Conservation (phyloP, 2,113 vertebrate genomes). For the Sinosuthora webbiana region DNA sequence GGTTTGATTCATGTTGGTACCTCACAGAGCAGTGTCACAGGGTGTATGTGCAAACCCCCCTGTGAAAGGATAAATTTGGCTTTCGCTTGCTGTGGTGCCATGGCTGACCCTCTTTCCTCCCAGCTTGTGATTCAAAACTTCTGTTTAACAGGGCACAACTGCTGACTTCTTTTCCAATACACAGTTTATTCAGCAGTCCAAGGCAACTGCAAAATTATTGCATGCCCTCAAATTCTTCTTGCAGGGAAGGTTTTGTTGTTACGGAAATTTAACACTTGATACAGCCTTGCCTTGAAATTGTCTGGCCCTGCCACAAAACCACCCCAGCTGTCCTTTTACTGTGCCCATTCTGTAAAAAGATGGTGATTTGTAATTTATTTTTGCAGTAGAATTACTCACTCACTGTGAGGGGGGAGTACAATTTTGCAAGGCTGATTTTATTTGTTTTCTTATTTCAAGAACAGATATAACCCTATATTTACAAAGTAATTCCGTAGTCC, state of each 20-base stretch:
- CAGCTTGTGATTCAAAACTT: background rate
- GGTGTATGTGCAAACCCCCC: background rate
- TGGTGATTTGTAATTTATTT: background rate
- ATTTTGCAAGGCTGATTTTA: conserved; percentile 16
- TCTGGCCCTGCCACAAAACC: background rate
- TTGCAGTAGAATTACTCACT: background rate
- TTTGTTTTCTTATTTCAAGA: conserved; percentile 47
- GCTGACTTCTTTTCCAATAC: background rate
- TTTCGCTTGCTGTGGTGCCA: background rate
- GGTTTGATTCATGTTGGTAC: background rate
- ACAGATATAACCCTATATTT: conserved; percentile 48
- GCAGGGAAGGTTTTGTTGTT: background rate
- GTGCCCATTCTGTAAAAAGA: background rate
- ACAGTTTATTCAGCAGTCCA: background rate
- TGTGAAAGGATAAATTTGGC: background rate
- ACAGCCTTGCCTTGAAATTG: background rate
- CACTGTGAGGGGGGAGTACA: background rate
- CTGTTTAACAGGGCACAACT: background rate
- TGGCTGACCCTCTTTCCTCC: rapidly evolving
- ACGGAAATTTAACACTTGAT: background rate
- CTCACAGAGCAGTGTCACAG: background rate
- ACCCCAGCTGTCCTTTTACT: background rate
- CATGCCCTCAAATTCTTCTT: background rate
- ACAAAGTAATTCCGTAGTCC: conserved; percentile 24
- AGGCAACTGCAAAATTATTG: background rate